Evolutionary conservation across 1,140 invertebrate genomes (phyloP), one percentile per base, ranked within the genome.

Genomic region (Trichomalopsis sarcophagae): DNA sequence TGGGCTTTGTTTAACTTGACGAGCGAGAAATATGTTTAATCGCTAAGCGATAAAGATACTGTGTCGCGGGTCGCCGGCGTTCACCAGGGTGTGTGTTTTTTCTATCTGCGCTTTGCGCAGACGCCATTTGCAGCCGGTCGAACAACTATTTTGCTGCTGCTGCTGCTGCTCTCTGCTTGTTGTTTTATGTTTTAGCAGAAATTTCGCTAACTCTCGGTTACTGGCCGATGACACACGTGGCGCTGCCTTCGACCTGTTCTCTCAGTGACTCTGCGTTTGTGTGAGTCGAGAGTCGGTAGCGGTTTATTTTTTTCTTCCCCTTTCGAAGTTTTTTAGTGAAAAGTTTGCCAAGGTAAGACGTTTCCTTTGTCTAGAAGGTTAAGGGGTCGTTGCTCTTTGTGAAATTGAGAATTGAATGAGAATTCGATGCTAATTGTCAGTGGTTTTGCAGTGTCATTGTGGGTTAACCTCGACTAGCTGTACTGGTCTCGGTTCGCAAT

Each of bases 381-480:
- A 3, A 9, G 6, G 30, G 6, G 13, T 33, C 62, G 2, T 68
- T 76, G 0, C 21, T 47, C 47, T 17, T 0, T 27, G 1, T 3
- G 10, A 69, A 66, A 27, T 6, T 82, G 36, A 0, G 14, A 62
- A 78, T 40, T 0, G 5, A 21, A 23, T 75, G 17, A 69, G 23
- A 17, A 76, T 81, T 66, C 9, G 0, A 1, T 50, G 66, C 33
- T 13, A 62, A 82, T 27, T 79, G 2, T 30, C 23, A 66, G 50
- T 66, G 2, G 85, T 90, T 90, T 88, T 91, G 89, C 89, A 71
- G 68, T 91, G 89, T 91, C 90, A 91, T 90, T 91, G 86, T 75
- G 44, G 30, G 47, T 81, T 89, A 89, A 89, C 85, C 87, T 85
- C 87, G 27, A 2, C 23, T 13, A n/a, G 27, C 4, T 21, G 0